These are phyloP conservation scores for Muscidifurax raptorellus DNA, from an alignment of 1,140 invertebrate genomes.

Conservation along the genomic window DNA sequence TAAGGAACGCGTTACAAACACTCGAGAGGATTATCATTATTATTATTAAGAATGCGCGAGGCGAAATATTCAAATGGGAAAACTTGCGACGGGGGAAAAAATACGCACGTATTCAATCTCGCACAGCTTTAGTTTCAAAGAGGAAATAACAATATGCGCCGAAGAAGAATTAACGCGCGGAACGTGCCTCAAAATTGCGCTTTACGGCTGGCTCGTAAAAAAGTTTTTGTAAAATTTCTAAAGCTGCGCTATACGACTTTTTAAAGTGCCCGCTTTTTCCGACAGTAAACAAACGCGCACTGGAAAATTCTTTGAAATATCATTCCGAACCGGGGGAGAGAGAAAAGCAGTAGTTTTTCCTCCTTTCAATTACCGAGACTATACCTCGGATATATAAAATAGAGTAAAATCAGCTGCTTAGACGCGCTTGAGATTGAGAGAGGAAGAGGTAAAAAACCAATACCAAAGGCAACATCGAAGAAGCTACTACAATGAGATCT, in stretches of 20 bases:
- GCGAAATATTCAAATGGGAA: conserved; percentile 2
- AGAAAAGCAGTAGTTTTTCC: background rate
- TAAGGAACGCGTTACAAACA: background rate
- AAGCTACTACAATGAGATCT: background rate
- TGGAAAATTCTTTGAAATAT: no score
- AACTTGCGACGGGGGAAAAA: background rate
- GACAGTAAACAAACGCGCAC: no score
- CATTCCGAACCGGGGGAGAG: background rate
- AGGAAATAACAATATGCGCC: background rate
- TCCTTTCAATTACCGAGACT: background rate
- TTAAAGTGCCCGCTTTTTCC: no score
- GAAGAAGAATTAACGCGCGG: background rate
- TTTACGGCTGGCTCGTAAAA: background rate
- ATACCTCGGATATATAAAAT: background rate
- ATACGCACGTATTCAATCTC: background rate
- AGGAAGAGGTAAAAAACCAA: background rate
- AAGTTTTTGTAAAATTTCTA: background rate
- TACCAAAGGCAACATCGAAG: background rate
- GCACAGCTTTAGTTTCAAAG: background rate
- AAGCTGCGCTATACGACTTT: no score
- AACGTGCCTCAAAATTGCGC: background rate
- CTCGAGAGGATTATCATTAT: no score
- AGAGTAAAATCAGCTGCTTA: background rate
- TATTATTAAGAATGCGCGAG: background rate
- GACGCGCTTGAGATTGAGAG: no score